Evolutionary conservation across 2,888 invertebrate genomes (phyloP).

Genomic region (Hypolimnas misippus): DNA sequence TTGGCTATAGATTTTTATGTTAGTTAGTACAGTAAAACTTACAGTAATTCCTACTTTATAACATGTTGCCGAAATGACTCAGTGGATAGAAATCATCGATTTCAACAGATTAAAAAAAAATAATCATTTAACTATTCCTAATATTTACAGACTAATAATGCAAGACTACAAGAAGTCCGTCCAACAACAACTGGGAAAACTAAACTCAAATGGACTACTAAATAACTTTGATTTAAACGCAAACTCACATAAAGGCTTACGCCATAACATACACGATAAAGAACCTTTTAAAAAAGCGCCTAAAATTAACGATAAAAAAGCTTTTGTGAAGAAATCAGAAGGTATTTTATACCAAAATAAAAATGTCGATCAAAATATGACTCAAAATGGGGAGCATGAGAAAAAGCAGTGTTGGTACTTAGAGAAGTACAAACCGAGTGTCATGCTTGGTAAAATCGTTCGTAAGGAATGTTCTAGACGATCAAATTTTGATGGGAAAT

Average conservation of each 20-base stretch:
- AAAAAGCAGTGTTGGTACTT: conserved; percentile 34
- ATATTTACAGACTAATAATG: conserved; percentile 26
- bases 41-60: too few species aligned
- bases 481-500: conserved; percentile 42
- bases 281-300: not conserved
- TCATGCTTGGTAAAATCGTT: conserved; percentile 31
- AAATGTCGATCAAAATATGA: not conserved
- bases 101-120: too few species aligned
- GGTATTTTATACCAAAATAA: conserved; percentile 27
- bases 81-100: too few species aligned
- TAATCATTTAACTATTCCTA: too few species aligned
- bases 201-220: not conserved
- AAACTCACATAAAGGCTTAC: not conserved
- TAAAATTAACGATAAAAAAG: conserved; percentile 24
- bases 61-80: too few species aligned
- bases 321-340: too few species aligned
- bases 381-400: not conserved
- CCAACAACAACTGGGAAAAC: conserved; percentile 23
- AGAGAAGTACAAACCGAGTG: conserved; percentile 24
- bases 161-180: conserved; percentile 35
- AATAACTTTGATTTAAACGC: conserved; percentile 1
- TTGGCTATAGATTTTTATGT: too few species aligned
- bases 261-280: conserved; percentile 10
- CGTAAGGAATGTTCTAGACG: conserved; percentile 41
- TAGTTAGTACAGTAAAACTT: too few species aligned